Base-by-base conservation (phyloP, 2,113 vertebrate species). In the Oreochromis aureus region DNA sequence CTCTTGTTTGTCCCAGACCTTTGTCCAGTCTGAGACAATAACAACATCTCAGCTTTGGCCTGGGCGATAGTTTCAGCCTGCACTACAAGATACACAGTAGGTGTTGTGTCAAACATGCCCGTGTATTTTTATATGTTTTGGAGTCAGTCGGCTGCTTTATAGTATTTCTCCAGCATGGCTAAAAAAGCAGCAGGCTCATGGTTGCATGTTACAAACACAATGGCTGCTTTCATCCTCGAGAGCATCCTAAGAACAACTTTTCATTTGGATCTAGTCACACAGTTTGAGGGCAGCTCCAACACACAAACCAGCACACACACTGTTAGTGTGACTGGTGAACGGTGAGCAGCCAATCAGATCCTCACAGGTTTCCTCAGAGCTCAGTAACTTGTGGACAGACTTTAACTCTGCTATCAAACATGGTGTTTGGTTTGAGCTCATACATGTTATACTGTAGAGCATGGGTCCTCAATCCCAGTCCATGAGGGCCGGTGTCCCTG, bases 191-290 rank as follows among this genome's bases (percentile, higher is more conserved):
- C 84, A 22, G 87, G 85, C 71, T 86, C 5, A 39, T 48, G 56
- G 44, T 82, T 48, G 81, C 81, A 83, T 44, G 16, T 27, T 83
- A 48, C 56, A 56, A 88, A 84, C 85, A 88, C 85, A 92, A 91
- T 71, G 84, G 89, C 80, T 83, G 55, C 85, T 92, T 95, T 95
- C 80, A 92, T 91, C 89, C 61, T 90, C 48, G 56, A 58, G 69
- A 85, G 86, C 83, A 22, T 80, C 32, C 59, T 84, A 32, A 79
- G 44, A 76, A 41, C 46, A 80, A 55, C 84, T 90, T 34, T 59
- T 53, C 86, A 80, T 86, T 85, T 87, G 86, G 87, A 85, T 86
- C 53, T 80, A 87, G 83, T 79, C 55, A 55, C 71, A 81, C 10
- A 32, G 63, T 32, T 58, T 73, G 55, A 86, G 81, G 6, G 73